Base-by-base conservation (phyloP, 2,797 vertebrate genomes). In the Carcharodon carcharias region DNA sequence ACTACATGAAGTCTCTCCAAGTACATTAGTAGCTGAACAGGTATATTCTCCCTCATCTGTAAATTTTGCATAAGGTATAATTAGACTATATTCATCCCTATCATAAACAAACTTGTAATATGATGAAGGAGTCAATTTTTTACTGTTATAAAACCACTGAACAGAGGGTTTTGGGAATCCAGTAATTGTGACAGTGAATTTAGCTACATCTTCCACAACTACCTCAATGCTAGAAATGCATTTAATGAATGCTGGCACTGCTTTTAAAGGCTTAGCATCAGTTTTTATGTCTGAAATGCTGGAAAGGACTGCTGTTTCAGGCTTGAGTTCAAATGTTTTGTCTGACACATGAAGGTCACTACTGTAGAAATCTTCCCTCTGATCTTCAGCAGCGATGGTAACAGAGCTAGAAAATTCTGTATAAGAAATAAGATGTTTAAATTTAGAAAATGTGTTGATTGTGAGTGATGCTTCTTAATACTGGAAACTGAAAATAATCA, bases 321-420 rank as follows among this genome's bases (percentile, higher is more conserved):
- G 98, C 97, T 98, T 97, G 98, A 98, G 98, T 98, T 99, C 99
- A 99, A 99, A 98, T 98, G 98, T 99, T 99, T 98, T 98, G 96
- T 98, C 97, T 96, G 97, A 97, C 97, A 99, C 98, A 96, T 98
- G 98, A 97, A 99, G 98, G 97, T 97, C 96, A 96, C 97, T 98
- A 98, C 97, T 98, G 98, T 97, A 98, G 97, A 97, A 98, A 97
- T 98, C 98, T 97, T 97, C 98, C 97, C 97, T 98, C 97, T 98
- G 97, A 97, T 99, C 98, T 97, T 98, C 98, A 97, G 98, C 98
- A 98, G 98, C 97, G 96, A 97, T 98, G 98, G 98, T 96, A 98
- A 98, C 97, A 98, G 98, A 98, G 97, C 98, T 99, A 99, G 97
- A 96, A 97, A 97, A 97, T 96, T 99, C 99, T 99, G 99, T 98